Evolutionary conservation across 2,888 invertebrate species (phyloP).

Genomic region (Tillus elongatus): DNA sequence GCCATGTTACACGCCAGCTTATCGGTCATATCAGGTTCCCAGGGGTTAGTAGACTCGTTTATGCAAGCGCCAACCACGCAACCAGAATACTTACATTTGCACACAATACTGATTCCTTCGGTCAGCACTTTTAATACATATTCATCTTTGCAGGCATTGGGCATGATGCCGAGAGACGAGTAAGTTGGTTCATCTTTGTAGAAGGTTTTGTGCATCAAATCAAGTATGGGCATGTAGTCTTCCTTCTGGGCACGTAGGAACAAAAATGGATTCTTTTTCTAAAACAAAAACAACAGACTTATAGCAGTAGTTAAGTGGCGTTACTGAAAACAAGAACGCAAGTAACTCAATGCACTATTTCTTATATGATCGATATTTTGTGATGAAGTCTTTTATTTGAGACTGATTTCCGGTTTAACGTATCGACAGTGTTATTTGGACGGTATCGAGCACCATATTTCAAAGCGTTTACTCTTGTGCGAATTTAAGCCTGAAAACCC

Average conservation of each 20-base stretch:
- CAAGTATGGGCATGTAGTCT: slow-evolving; percentile 42
- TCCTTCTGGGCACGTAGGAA: slow-evolving; percentile 40
- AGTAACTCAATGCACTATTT: too few relatives aligned
- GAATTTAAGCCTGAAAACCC: too few relatives aligned
- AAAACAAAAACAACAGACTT: too few relatives aligned
- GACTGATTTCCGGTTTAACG: too few relatives aligned
- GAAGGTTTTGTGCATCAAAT: slow-evolving; percentile 45
- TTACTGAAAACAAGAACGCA: too few relatives aligned
- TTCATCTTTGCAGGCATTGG: slow-evolving; percentile 39
- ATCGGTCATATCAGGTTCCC: slow-evolving; percentile 46
- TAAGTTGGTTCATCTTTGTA: slow-evolving; percentile 49
- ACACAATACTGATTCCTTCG: slow-evolving; percentile 37
- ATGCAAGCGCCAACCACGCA: slow-evolving; percentile 43
- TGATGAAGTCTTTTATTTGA: too few relatives aligned
- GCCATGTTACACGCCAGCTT: slow-evolving; percentile 45
- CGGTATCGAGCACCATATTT: too few relatives aligned
- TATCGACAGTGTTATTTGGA: too few relatives aligned
- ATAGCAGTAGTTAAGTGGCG: too few relatives aligned
- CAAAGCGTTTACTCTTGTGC: too few relatives aligned
- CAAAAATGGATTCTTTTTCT: slow-evolving; percentile 24
- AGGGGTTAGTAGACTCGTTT: slow-evolving; percentile 43
- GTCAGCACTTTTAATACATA: slow-evolving; percentile 40
- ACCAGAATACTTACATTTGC: slow-evolving; percentile 37
- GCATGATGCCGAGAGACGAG: slow-evolving; percentile 37
- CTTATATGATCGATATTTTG: too few relatives aligned